Percentiles rank a stretch among this genome's conserved stretches.
Conservation (phyloP, 2,113 vertebrate species). For the Neogobius melanostomus region DNA sequence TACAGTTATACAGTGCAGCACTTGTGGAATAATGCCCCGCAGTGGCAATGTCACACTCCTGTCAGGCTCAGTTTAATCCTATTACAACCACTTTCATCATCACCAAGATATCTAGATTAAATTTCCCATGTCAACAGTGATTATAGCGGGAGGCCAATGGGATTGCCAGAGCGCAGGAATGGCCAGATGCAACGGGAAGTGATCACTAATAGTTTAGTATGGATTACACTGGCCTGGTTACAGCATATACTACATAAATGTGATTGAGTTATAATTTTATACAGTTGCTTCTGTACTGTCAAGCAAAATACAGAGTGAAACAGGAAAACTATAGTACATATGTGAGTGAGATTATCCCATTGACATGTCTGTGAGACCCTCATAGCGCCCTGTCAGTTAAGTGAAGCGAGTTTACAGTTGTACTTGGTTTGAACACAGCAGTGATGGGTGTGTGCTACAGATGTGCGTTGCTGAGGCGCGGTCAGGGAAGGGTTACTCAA, state of each 20-base stretch:
- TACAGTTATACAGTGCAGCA: constrained; percentile 24
- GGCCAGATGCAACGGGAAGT: constrained; percentile 50
- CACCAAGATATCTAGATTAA: constrained; percentile 66
- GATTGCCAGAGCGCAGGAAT: constrained; percentile 57
- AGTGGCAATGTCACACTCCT: constrained; percentile 52
- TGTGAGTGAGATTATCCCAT: constrained; percentile 54
- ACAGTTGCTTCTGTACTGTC: not conserved
- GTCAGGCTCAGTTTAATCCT: constrained; percentile 67
- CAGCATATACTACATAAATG: constrained; percentile 12
- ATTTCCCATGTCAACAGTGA: constrained; percentile 65
- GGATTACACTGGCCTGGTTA: constrained; percentile 34
- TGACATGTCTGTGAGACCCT: constrained; percentile 36
- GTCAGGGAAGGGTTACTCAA: constrained; percentile 53
- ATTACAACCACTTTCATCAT: constrained; percentile 75
- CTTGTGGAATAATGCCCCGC: constrained; percentile 36
- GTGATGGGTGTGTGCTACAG: constrained; percentile 22
- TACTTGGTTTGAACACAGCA: constrained; percentile 29
- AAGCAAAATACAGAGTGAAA: constrained; percentile 41
- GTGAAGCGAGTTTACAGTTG: constrained; percentile 25
- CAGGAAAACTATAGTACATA: constrained; percentile 66
- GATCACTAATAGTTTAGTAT: constrained; percentile 59
- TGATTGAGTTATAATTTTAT: constrained; percentile 12
- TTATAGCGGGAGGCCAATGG: constrained; percentile 42
- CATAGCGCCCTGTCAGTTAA: constrained; percentile 21
- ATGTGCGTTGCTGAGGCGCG: constrained; percentile 36